Base-by-base conservation (phyloP, 2,113 vertebrate species). In the Melanostigma gelatinosum region DNA sequence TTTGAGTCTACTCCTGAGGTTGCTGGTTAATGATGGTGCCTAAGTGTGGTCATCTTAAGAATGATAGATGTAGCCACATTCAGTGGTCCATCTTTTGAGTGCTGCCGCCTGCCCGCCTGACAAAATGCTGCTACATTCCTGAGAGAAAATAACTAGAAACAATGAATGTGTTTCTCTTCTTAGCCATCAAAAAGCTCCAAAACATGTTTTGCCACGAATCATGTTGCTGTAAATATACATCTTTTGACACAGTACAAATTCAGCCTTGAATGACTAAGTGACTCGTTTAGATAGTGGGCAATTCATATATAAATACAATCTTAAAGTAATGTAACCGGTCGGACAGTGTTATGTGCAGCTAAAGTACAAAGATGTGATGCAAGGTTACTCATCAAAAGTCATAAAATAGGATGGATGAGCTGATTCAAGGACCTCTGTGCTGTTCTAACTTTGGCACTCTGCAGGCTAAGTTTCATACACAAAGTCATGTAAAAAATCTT, bases 401-500 rank as follows among this genome's bases (percentile, higher is more conserved):
- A 61, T 46, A 54, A 64, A 58, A 77, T 50, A 32, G 72, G 67
- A 77, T 66, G 70, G 44, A 65, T 75, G 72, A 84, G 72, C 60
- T 58, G 82, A 75, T 71, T 72, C 42, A 65, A 81, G 65, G 68
- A 85, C 68, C 79, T 65, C 61, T n/a, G 32, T 76, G 69, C 54
- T 60, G 75, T 79, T 91, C 70, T 82, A 83, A 83, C 75, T 88
- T 84, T 81, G 68, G 48, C 67, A 79, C 62, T 87, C 85, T 79
- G 75, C 91, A 86, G 87, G 77, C 88, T 85, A 93, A 88, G 82
- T 92, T 94, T 87, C 72, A 85, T 86, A 86, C 81, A 91, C 90
- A 93, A 93, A 93, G 93, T 95, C 90, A 92, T 93, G 89, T 74
- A 86, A 92, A 93, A 85, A 80, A 93, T 86, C 87, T 82, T 90